Evolutionary conservation across 2,888 invertebrate species (phyloP), one percentile per base, ranked within the genome.

Genomic region (Tenthredo distinguenda): DNA sequence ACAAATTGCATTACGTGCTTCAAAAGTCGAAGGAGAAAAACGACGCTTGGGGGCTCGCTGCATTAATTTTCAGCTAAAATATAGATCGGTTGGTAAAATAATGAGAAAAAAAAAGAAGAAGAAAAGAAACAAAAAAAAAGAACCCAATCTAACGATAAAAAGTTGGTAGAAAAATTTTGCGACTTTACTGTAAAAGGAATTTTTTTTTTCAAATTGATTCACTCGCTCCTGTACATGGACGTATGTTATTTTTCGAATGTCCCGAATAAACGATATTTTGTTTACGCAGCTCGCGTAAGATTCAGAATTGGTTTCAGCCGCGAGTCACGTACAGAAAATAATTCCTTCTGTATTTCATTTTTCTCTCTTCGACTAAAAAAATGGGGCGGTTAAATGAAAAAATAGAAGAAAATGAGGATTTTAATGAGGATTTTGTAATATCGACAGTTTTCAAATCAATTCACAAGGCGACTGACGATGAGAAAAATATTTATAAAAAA

Each of bases 191-290:
- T 26, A 12, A 62, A 62, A 1, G 12, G 21, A 26, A 3, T 12
- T 47, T 15, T 47, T 43, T 12, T 26, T 62, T 62, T 62, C 26
- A 26, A 62, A 62, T 26, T 62, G 26, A 62, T 62, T 12, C 62
- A 62, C 62, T 62, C 62, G 26, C 26, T 10, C 1, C 62, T 26
- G 21, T 26, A 62, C 10, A 62, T 62, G 26, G 12, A 21, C 26
- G 18, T 62, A 62, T 4, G 12, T 1, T 3, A 26, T 62, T 26
- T 62, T 62, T 10, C 62, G 12, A 72, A 72, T n/a, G n/a, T 72
- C 9, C 71, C 40, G n/a, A 72, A 72, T 72, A 72, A 72, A 72
- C 71, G 71, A 72, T 5, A 71, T 72, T 9, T 34, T 40, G 7
- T 72, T 72, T 37, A n/a, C 40, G 6, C 9, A 18, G 71, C n/a